Conservation (phyloP, 2,888 invertebrate genomes). For the Ochlodes sylvanus region DNA sequence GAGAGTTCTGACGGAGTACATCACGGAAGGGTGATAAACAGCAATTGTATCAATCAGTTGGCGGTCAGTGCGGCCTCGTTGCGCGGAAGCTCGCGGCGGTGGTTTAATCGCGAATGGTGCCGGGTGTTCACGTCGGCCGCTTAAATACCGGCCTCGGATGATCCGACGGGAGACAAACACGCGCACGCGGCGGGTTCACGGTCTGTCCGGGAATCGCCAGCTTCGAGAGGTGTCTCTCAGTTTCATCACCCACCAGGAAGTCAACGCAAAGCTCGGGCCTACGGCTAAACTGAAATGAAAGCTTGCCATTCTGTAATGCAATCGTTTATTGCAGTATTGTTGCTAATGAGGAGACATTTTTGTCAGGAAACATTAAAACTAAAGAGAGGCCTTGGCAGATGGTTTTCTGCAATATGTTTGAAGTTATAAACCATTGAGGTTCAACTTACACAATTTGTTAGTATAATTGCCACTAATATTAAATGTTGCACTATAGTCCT, state of each 20-base stretch:
- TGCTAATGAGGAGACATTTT: too few relatives aligned
- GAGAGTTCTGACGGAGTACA: slow-evolving; percentile 61
- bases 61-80: slow-evolving; percentile 73
- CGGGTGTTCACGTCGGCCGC: slow-evolving; percentile 70
- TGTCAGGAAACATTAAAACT: too few relatives aligned
- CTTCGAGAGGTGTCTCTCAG: slow-evolving; percentile 39
- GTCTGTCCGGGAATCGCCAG: slow-evolving; percentile 70
- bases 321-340: neutral
- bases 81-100: slow-evolving; percentile 75
- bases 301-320: slow-evolving; percentile 5
- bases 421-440: too few relatives aligned
- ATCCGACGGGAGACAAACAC: slow-evolving; percentile 73
- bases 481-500: too few relatives aligned
- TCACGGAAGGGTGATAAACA: slow-evolving; percentile 74
- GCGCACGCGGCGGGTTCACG: slow-evolving; percentile 78
- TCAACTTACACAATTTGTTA: too few relatives aligned
- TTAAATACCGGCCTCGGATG: slow-evolving; percentile 84
- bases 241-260: slow-evolving; percentile 37
- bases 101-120: slow-evolving; percentile 80
- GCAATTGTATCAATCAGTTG: slow-evolving; percentile 76
- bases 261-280: slow-evolving; percentile 24
- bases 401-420: too few relatives aligned
- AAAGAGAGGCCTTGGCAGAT: too few relatives aligned
- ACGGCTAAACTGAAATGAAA: slow-evolving; percentile 20
- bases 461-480: too few relatives aligned